A percentile compares a stretch with the other conserved stretches of the same genome.
phyloP scores from a whole-genome alignment of 1,140 invertebrate species.

The Macrosteles quadrilineatus region DNA sequence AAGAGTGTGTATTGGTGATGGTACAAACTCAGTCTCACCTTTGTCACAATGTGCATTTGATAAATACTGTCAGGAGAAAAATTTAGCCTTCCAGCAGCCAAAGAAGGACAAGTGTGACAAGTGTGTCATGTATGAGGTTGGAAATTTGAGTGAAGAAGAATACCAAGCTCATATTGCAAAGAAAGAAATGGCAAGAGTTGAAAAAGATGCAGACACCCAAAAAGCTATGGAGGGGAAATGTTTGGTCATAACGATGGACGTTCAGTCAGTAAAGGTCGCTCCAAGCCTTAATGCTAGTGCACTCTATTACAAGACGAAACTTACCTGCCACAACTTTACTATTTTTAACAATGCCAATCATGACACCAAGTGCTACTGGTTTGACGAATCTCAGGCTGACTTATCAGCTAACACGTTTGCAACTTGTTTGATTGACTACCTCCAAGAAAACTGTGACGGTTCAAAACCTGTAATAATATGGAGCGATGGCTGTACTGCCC shows the following conservation, averaged over 20 bases:
- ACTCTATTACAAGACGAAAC: slow-evolving; percentile 53
- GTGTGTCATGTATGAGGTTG: slow-evolving; percentile 38
- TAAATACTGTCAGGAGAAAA: slow-evolving; percentile 34
- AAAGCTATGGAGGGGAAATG: slow-evolving; percentile 34
- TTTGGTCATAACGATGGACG: slow-evolving; percentile 46
- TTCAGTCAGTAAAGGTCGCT: slow-evolving; percentile 50
- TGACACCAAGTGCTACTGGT: slow-evolving; percentile 48
- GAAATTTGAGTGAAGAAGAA: slow-evolving; percentile 38
- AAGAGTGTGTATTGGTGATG: slow-evolving; percentile 10
- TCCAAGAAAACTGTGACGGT: slow-evolving; percentile 34
- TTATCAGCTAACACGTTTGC: slow-evolving; percentile 50
- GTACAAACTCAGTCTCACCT: neutral
- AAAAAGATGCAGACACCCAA: slow-evolving; percentile 43
- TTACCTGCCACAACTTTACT: slow-evolving; percentile 52
- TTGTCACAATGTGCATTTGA: slow-evolving; percentile 7
- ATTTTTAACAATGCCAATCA: slow-evolving; percentile 49
- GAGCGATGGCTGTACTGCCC: slow-evolving; percentile 45
- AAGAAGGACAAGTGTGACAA: slow-evolving; percentile 44
- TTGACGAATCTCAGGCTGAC: slow-evolving; percentile 50
- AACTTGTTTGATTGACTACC: slow-evolving; percentile 46
- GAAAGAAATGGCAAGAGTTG: slow-evolving; percentile 39
- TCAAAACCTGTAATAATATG: slow-evolving; percentile 24
- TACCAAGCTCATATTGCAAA: slow-evolving; percentile 38
- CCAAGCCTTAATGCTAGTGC: slow-evolving; percentile 47
- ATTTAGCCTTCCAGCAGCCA: slow-evolving; percentile 38